A percentile compares a stretch with the other conserved stretches of the same genome.
Conservation (phyloP, 2,113 vertebrate genomes). For the Gila orcuttii region DNA sequence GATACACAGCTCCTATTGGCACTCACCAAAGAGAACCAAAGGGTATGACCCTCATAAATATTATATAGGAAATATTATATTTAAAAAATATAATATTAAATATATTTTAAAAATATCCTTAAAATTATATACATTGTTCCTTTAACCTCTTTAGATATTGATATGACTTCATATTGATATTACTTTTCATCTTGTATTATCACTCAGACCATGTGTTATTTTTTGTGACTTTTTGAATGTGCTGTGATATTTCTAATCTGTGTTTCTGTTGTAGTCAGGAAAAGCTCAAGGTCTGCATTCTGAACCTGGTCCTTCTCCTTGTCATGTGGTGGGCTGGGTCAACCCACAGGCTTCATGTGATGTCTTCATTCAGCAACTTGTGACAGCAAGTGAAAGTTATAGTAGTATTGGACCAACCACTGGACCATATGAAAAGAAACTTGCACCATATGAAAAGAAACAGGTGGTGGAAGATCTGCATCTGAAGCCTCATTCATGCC, state of each 20-base stretch:
- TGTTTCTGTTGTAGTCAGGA: constrained; percentile 55
- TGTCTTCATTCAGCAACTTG: constrained; percentile 77
- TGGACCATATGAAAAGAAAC: constrained; percentile 64
- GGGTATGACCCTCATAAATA: constrained; percentile 53
- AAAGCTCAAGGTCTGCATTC: constrained; percentile 1
- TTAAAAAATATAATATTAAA: no score
- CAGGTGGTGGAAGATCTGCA: constrained; percentile 28
- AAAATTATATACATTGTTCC: background rate
- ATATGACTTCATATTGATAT: background rate
- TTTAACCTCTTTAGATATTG: background rate
- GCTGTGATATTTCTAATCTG: background rate
- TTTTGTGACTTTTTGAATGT: background rate
- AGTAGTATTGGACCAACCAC: constrained; percentile 25
- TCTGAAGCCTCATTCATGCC: background rate
- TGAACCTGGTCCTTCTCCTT: constrained; percentile 60
- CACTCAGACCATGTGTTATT: background rate
- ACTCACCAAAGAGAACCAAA: constrained; percentile 73
- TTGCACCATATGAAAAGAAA: constrained; percentile 66
- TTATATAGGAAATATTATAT: background rate
- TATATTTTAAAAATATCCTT: background rate
- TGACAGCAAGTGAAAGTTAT: background rate
- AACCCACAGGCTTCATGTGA: constrained; percentile 79
- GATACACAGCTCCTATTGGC: constrained; percentile 79
- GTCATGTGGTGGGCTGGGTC: constrained; percentile 81
- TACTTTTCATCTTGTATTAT: background rate